Evolutionary conservation across 2,113 vertebrate species (phyloP), one percentile per base, ranked within the genome.

Genomic region (Labeo rohita): DNA sequence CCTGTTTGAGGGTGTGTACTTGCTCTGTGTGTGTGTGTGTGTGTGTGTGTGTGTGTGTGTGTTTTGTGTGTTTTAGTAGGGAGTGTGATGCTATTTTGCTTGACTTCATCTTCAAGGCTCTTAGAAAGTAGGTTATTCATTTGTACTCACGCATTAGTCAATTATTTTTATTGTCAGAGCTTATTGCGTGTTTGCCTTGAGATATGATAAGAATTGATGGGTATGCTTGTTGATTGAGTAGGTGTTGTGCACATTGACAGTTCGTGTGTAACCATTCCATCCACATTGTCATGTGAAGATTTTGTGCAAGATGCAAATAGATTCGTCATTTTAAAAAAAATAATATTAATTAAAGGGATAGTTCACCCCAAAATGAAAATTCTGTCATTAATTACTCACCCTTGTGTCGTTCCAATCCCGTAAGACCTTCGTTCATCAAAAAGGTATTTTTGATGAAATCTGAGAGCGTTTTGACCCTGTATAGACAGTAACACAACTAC

Each of bases 1-100:
- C 56, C 86, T 88, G 77, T 92, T 91, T 91, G 89, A 92, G 90
- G 68, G 70, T 86, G 72, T 78, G 85, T 76, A 45, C 73, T 45
- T 87, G 70, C 56, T 59, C 6, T 47, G 7, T 47, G 52, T 70
- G 82, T 86, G 63, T 82, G 84, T 47, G 7, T 47, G 52, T 70
- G 82, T 86, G 63, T 82, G 84, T 47, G 7, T 47, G 52, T 70
- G 82, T 86, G 63, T 82, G 84, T 47, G 7, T 47, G 52, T 70
- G 82, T 86, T 68, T n/a, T 77, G 82, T 83, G 74, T 85, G 36
- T 86, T 65, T 63, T 79, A n/a, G 61, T 21, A 63, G 10, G 70
- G 5, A 5, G 66, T 45, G 61, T 54, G 49, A 68, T 52, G 74
- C 84, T 72, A 66, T 74, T 50, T 63, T 77, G 49, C 73, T 50